These are phyloP conservation scores for Asteroscopus sphinx DNA, from an alignment of 2,888 invertebrate genomes.

Conservation along the genomic window DNA sequence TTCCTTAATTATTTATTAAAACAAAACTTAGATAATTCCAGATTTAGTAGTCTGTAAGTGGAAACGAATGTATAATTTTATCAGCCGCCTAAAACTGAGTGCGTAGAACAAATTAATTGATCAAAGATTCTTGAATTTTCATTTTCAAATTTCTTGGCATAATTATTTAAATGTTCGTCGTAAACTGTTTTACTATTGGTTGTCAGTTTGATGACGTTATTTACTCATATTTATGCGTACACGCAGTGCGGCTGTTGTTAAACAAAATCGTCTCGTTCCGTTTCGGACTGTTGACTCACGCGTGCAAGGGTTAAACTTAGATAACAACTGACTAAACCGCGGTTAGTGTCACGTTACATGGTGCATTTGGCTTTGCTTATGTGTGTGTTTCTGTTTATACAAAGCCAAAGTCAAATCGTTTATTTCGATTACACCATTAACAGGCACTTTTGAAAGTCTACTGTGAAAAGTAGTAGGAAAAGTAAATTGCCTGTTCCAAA, in stretches of 20 bases:
- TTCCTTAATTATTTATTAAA: too few species aligned
- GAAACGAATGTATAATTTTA: slow-evolving; percentile 24
- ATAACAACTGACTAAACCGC: slow-evolving; percentile 57
- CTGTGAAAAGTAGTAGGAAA: too few species aligned
- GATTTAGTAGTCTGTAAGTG: too few species aligned
- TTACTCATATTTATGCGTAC: slow-evolving; percentile 62
- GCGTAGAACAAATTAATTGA: slow-evolving; percentile 18
- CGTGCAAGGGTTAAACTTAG: slow-evolving; percentile 70
- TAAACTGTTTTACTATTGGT: slow-evolving; percentile 30
- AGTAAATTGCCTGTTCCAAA: too few species aligned
- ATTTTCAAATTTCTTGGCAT: slow-evolving; percentile 12
- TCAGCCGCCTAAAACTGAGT: slow-evolving; percentile 5
- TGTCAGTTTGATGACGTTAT: slow-evolving; percentile 53
- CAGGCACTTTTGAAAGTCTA: too few species aligned
- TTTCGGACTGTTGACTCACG: slow-evolving; percentile 67
- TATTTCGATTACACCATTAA: too few species aligned
- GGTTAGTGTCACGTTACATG: slow-evolving; percentile 61
- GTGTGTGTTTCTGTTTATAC: too few species aligned
- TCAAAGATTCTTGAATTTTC: slow-evolving; percentile 12
- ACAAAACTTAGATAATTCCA: too few species aligned
- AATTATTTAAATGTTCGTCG: slow-evolving; percentile 32
- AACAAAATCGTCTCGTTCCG: slow-evolving; percentile 61
- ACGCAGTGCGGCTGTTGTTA: slow-evolving; percentile 62
- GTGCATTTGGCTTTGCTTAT: slow-evolving; percentile 33
- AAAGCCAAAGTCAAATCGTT: too few species aligned